Base-by-base conservation (phyloP, 1,140 invertebrate species). In the Lethrus apterus region DNA sequence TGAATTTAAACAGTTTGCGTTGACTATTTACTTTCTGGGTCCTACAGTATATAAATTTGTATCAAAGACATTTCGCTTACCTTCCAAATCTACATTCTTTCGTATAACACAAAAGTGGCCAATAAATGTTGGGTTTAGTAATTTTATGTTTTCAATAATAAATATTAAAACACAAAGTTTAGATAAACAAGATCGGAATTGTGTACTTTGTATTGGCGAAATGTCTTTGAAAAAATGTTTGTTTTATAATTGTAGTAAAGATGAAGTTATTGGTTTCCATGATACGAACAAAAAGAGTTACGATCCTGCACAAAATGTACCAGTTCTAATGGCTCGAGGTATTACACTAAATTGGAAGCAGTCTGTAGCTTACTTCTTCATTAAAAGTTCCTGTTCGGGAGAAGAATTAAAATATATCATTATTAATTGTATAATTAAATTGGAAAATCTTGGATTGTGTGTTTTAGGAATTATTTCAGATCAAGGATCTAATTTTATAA, bases 1-100 rank as follows among this genome's bases (percentile, higher is more conserved):
- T n/a, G n/a, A 35, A 35, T 46, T 35, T 18, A 46, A 46, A 14
- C 32, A 46, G 14, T 46, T 46, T 46, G 44, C 44, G 2, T 19
- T 46, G 14, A 46, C 18, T 15, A 4, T 36, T 24, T 36, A 46
- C 26, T 46, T 46, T 29, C 15, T 46, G 7, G 33, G 44, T 26
- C 44, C 44, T 11, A 35, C 11, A 24, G 32, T 46, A 1, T 46
- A 46, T 14, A 15, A 24, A 13, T 21, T 13, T 34, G 17, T 46
- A 23, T 10, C 7, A 10, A 46, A 36, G 24, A 23, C 24, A 7
- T 36, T 46, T 34, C 29, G 36, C 24, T 45, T 46, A 11, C 44
- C 33, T 2, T 13, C 10, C 14, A 26, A 21, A 35, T 19, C 31
- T 17, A 46, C 44, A 8, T 29, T 46, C 4, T 20, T 32, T 18